Base-by-base conservation (phyloP, 1,140 invertebrate species). In the Meloidogyne exigua region DNA sequence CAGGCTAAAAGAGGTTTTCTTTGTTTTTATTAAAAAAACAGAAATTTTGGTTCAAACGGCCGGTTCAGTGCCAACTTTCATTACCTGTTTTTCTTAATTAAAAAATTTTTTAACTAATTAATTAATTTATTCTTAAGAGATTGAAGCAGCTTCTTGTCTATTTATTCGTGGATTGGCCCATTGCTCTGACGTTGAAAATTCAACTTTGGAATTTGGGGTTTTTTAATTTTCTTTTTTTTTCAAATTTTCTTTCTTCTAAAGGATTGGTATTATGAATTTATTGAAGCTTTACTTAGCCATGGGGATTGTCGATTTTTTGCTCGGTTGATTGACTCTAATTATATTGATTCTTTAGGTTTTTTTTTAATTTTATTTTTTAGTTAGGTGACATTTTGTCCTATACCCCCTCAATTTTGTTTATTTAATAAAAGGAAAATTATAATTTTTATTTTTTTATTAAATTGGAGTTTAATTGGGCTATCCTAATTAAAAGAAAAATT, bases 221-320 rank as follows among this genome's bases (percentile, higher is more conserved):
- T 42, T 42, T 42, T n/a, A 39, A 9, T 4, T 39, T 7, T 57
- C 21, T 39, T 5, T 57, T 57, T n/a, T 57, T 21, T n/a, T n/a
- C 4, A 57, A n/a, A 5, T 57, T 1, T n/a, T n/a, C 21, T 57
- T 57, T 57, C 3, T n/a, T 1, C 2, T 23, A 36, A 28, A 65
- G 62, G 70, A 77, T 25, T 78, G 76, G 76, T 78, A 76, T 42
- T 78, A 78, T 32, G 68, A 78, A 28, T 78, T 78, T 68, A 39
- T 78, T 26, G 76, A 78, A 44, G 75, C 76, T 18, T 78, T 75
- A 9, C 39, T 68, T n/a, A 78, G 25, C 1, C 57, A 76, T 64
- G 25, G 44, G 9, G 32, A 76, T n/a, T 77, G 75, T 13, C 65
- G 63, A 9, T 42, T 73, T 25, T 21, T 78, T 42, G 28, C 63